These are phyloP conservation scores for Coelinius sp. DNA, from an alignment of 2,888 invertebrate species.

Conservation along the genomic window DNA sequence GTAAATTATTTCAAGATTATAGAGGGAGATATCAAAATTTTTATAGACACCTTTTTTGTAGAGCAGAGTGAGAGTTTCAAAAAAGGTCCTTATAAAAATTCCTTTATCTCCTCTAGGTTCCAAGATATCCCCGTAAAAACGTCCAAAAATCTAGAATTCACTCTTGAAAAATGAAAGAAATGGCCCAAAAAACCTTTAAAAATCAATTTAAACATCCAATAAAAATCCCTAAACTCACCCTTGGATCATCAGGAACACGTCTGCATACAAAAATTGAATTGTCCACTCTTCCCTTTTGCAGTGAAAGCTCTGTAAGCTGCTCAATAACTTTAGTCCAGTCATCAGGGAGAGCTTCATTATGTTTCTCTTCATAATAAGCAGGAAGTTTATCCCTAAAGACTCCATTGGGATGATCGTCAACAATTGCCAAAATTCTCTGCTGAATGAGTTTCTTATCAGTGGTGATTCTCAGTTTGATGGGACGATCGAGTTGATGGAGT, in stretches of 20 bases:
- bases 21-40: no score
- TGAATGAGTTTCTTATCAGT: conserved; percentile 56
- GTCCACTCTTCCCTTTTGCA: conserved; percentile 73
- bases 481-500: conserved; percentile 60
- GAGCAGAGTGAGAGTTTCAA: no score
- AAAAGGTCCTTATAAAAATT: no score
- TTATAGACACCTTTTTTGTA: no score
- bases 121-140: no score
- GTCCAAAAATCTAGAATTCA: no score
- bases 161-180: no score
- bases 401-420: conserved; percentile 70
- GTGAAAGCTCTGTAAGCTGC: conserved; percentile 73
- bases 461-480: conserved; percentile 48
- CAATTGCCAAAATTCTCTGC: conserved; percentile 68
- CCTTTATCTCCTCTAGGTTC: no score
- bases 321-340: conserved; percentile 79
- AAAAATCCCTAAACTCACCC: no score
- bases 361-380: conserved; percentile 74
- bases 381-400: conserved; percentile 72
- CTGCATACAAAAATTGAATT: conserved; percentile 71
- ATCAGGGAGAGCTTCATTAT: conserved; percentile 78
- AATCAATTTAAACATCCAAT: no score
- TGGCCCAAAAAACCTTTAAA: no score
- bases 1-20: no score
- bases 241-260: conserved; percentile 30